Conservation (phyloP, 1,140 invertebrate species). For the Brachionus manjavacas region DNA sequence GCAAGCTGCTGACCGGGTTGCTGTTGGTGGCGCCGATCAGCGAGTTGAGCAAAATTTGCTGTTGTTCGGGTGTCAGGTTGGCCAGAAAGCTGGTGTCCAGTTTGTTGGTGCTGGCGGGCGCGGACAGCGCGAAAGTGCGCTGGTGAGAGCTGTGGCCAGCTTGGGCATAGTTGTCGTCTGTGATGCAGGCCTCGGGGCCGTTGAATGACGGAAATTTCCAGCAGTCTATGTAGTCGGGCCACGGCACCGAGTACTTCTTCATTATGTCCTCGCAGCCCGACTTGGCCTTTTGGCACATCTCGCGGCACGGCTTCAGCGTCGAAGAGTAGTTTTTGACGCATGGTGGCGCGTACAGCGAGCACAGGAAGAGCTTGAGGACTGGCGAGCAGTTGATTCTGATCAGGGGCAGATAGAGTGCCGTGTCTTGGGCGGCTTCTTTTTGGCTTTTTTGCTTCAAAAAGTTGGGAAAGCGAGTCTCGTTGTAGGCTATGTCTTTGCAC, state of each 20-base stretch:
- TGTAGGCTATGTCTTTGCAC: slow-evolving; percentile 86
- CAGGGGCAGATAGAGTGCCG: slow-evolving; percentile 88
- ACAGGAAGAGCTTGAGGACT: slow-evolving; percentile 89
- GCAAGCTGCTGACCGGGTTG: background rate
- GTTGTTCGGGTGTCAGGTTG: slow-evolving; percentile 2
- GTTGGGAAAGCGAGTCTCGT: slow-evolving; percentile 93
- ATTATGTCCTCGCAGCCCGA: slow-evolving; percentile 83
- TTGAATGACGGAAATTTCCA: slow-evolving; percentile 69
- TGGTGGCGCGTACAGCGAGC: slow-evolving; percentile 88
- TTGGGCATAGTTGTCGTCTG: slow-evolving; percentile 69
- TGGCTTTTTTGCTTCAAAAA: slow-evolving; percentile 84
- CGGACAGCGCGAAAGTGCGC: slow-evolving; percentile 43
- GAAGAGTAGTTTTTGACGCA: slow-evolving; percentile 66
- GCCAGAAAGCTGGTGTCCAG: slow-evolving; percentile 17
- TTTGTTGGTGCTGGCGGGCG: background rate
- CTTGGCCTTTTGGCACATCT: slow-evolving; percentile 77
- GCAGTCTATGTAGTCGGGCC: slow-evolving; percentile 89
- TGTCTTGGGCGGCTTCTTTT: slow-evolving; percentile 85
- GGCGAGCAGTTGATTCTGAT: slow-evolving; percentile 90
- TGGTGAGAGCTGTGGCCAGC: background rate
- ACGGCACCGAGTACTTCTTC: slow-evolving; percentile 83
- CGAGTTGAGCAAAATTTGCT: slow-evolving; percentile 6
- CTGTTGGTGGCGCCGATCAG: slow-evolving; percentile 3
- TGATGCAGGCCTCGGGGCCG: slow-evolving; percentile 72
- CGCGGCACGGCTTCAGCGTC: slow-evolving; percentile 43